These are phyloP conservation scores for Trichomycterus rosablanca DNA, from an alignment of 2,113 vertebrate species.

Conservation along the genomic window DNA sequence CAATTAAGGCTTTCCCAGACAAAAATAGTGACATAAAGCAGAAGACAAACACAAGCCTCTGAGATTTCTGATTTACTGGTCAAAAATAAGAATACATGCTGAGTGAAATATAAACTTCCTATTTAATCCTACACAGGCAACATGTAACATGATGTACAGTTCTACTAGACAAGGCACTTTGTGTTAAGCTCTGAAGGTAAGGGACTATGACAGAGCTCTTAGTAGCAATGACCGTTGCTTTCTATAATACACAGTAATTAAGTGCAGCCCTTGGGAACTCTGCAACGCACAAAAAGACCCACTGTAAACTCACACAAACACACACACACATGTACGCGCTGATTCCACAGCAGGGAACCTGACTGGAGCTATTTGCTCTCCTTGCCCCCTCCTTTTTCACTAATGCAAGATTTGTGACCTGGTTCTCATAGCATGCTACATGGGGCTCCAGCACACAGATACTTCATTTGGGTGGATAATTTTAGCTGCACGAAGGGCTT, in stretches of 20 bases:
- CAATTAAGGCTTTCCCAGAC: conserved; percentile 18
- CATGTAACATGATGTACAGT: neutral
- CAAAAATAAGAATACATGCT: neutral
- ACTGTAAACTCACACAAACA: conserved; percentile 8
- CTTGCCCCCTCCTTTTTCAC: conserved; percentile 14
- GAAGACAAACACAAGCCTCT: neutral
- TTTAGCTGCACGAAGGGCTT: conserved; percentile 42
- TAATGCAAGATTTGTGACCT: conserved; percentile 40
- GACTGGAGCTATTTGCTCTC: conserved; percentile 41
- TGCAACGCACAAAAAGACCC: conserved; percentile 45
- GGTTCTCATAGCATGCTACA: conserved; percentile 36
- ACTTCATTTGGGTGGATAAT: conserved; percentile 43
- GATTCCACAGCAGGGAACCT: conserved; percentile 37
- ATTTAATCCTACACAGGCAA: neutral
- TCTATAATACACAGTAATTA: conserved; percentile 45
- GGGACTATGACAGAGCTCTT: conserved; percentile 2
- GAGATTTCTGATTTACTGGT: neutral
- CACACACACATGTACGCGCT: conserved; percentile 18
- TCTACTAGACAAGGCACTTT: neutral
- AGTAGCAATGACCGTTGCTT: conserved; percentile 18
- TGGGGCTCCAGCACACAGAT: conserved; percentile 38
- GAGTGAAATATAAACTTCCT: neutral
- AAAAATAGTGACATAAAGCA: conserved; percentile 7
- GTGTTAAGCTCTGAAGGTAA: neutral
- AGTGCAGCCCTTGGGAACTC: conserved; percentile 35